Evolutionary conservation across 2,113 vertebrate species (phyloP).

Genomic region (Bungarus multicinctus): DNA sequence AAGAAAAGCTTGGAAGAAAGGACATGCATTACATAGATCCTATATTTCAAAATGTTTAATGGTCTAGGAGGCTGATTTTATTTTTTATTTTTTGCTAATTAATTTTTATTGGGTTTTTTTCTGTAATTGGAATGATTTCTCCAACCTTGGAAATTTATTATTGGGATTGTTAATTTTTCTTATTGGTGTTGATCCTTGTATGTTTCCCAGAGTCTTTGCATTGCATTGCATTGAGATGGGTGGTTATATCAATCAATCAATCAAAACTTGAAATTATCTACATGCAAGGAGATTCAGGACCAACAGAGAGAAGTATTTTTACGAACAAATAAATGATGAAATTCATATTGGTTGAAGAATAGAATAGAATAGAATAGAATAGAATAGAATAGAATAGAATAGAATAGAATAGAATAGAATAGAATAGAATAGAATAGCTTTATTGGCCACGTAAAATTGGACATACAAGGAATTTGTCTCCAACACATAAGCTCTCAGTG

Average conservation of each 20-base stretch:
- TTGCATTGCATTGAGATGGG: not conserved
- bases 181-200: not conserved
- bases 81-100: not conserved
- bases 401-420: not conserved
- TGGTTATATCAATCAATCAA: not conserved
- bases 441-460: not conserved
- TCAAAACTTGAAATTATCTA: not conserved
- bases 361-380: no score
- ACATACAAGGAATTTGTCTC: not conserved
- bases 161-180: not conserved
- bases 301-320: not conserved
- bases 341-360: not conserved
- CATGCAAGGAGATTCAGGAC: not conserved
- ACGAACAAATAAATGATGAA: not conserved
- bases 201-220: not conserved
- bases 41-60: not conserved
- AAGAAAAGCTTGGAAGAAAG: not conserved
- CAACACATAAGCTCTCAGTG: no score
- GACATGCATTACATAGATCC: not conserved
- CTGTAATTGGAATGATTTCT: not conserved
- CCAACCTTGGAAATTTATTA: not conserved
- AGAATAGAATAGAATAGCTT: not conserved
- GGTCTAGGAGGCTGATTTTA: not conserved
- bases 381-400: no score
- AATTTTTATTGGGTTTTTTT: not conserved